Evolutionary conservation across 2,113 vertebrate genomes (phyloP).

Genomic region (Oxygymnocypris stewartii): DNA sequence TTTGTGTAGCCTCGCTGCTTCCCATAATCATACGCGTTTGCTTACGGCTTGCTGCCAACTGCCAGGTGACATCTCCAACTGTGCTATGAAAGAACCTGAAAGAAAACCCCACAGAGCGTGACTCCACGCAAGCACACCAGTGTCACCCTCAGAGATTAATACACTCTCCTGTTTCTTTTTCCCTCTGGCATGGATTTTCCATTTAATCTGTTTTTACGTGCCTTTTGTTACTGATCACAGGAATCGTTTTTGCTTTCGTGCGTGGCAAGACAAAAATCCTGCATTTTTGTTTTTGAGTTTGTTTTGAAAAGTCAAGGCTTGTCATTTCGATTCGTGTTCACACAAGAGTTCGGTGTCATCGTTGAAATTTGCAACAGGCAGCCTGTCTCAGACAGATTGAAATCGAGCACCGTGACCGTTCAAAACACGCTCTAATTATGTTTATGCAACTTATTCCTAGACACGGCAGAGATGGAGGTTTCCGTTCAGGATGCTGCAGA

Average conservation of each 20-base stretch:
- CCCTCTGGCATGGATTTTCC: not conserved
- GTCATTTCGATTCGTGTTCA: not conserved
- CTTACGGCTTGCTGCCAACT: constrained; percentile 38
- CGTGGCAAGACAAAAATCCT: not conserved
- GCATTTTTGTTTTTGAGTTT: not conserved
- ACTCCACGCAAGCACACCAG: not conserved
- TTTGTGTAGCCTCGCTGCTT: constrained; percentile 70
- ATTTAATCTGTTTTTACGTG: not conserved
- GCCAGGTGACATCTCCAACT: constrained; percentile 29
- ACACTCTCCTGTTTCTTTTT: not conserved
- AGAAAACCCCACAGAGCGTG: constrained; percentile 2
- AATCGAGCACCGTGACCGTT: constrained; percentile 2
- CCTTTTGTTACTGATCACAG: not conserved
- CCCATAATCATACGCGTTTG: constrained; percentile 58
- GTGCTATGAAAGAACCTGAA: constrained; percentile 39
- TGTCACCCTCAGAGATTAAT: constrained; percentile 7
- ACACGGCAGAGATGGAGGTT: constrained; percentile 33
- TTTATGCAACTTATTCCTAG: not conserved
- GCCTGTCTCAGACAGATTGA: not conserved
- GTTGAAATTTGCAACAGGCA: not conserved
- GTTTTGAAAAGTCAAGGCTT: not conserved
- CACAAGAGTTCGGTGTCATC: not conserved
- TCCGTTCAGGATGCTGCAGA: constrained; percentile 54
- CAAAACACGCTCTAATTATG: constrained; percentile 32
- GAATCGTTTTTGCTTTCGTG: not conserved